phyloP scores from a whole-genome alignment of 1,140 invertebrate species.

The Branchinecta lindahli region DNA sequence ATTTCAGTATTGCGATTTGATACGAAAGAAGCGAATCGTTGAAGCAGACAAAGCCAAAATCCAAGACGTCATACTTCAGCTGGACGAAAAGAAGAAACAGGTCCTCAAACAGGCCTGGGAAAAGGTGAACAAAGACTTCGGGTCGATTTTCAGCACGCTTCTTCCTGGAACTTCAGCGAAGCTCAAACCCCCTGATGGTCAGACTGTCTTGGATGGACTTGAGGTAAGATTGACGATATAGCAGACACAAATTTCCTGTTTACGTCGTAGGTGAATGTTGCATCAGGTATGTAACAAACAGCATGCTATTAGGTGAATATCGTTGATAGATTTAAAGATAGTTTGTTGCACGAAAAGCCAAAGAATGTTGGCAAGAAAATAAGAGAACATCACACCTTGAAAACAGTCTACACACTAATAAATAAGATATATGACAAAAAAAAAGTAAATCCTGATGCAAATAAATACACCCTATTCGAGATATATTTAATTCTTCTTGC shows the following conservation, averaged over 20 bases:
- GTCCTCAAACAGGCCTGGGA: constrained; percentile 37
- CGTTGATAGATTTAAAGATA: too few species aligned
- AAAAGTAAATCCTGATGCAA: too few species aligned
- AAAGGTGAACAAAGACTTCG: constrained; percentile 71
- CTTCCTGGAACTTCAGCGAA: constrained; percentile 76
- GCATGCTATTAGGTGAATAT: too few species aligned
- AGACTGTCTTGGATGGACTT: constrained; percentile 61
- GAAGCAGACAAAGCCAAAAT: constrained; percentile 70
- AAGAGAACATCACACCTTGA: too few species aligned
- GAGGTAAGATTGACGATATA: constrained; percentile 42
- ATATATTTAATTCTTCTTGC: too few species aligned
- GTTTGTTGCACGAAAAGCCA: too few species aligned
- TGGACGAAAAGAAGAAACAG: constrained; percentile 76
- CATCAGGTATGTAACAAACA: background rate
- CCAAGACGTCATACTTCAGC: constrained; percentile 59
- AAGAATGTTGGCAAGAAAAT: too few species aligned
- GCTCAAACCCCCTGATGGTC: constrained; percentile 56
- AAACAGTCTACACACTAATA: too few species aligned
- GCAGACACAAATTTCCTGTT: background rate
- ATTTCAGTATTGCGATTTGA: constrained; percentile 52
- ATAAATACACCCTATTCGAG: too few species aligned
- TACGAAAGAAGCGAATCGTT: constrained; percentile 66
- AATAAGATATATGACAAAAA: too few species aligned
- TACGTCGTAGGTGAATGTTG: constrained; percentile 1
- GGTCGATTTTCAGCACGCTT: constrained; percentile 83